These are phyloP conservation scores for Sparus aurata DNA, from an alignment of 2,797 vertebrate genomes.

Conservation along the genomic window DNA sequence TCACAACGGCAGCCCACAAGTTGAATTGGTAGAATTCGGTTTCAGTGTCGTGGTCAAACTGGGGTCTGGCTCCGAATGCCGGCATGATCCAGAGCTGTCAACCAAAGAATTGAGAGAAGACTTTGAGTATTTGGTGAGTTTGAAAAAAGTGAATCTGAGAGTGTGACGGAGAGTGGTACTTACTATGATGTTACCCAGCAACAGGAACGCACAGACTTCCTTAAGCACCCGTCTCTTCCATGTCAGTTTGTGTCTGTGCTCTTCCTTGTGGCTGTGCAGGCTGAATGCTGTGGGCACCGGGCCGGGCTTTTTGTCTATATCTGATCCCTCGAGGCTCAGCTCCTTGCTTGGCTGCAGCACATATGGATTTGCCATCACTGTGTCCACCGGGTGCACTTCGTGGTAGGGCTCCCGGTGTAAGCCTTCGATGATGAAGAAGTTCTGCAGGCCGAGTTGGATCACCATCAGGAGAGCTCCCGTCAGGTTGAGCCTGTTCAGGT, in stretches of 20 bases:
- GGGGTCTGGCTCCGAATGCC: constrained; percentile 94
- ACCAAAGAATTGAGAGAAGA: not conserved
- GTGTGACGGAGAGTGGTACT: constrained; percentile 76
- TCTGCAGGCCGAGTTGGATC: constrained; percentile 93
- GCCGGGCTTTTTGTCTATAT: constrained; percentile 39
- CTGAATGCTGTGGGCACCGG: not conserved
- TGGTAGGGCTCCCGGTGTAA: constrained; percentile 90
- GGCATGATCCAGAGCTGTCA: constrained; percentile 97
- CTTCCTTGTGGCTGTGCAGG: not conserved
- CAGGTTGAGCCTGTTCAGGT: constrained; percentile 88
- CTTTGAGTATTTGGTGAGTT: constrained; percentile 4
- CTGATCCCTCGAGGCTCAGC: constrained; percentile 51
- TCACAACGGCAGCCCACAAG: constrained; percentile 93
- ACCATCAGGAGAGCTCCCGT: constrained; percentile 89
- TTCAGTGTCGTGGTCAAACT: constrained; percentile 92
- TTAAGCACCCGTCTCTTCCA: constrained; percentile 92
- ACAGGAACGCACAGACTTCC: constrained; percentile 92
- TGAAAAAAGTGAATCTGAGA: not conserved
- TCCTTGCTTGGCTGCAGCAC: constrained; percentile 76
- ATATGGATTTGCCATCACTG: constrained; percentile 72
- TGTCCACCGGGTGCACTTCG: constrained; percentile 62
- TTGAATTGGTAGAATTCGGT: constrained; percentile 87
- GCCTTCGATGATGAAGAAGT: constrained; percentile 95
- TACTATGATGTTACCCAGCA: constrained; percentile 94
- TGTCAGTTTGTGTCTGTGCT: constrained; percentile 65